Percentiles rank a stretch among this genome's conserved stretches.
phyloP scores from a whole-genome alignment of 2,113 vertebrate species.

The Carollia perspicillata region DNA sequence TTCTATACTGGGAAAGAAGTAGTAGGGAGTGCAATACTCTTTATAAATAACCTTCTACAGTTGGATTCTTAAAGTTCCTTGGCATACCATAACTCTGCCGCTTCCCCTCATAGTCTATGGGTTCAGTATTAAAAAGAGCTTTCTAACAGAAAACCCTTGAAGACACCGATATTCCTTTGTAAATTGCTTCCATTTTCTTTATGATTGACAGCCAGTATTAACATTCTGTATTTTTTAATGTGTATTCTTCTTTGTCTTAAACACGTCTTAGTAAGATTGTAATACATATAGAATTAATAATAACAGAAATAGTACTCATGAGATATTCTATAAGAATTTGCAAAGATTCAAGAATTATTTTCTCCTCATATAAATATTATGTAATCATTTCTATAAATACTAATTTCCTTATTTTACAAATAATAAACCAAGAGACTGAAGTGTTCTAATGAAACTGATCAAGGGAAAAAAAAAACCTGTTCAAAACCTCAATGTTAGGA shows the following conservation, averaged over 20 bases:
- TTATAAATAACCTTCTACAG: background rate
- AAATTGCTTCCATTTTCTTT: background rate
- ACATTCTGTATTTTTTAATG: background rate
- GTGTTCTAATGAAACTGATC: background rate
- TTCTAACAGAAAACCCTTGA: background rate
- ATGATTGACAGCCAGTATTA: background rate
- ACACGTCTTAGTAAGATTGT: background rate
- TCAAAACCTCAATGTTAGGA: fast-evolving
- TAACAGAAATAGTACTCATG: background rate
- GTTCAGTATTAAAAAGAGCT: background rate
- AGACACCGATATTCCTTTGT: background rate
- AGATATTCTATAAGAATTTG: background rate
- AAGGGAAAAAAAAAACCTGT: background rate
- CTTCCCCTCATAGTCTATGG: background rate
- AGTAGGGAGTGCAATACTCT: fast-evolving
- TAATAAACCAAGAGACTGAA: background rate
- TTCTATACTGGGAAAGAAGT: background rate
- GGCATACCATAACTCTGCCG: background rate
- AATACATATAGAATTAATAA: background rate
- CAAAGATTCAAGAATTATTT: background rate
- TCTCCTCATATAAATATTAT: background rate
- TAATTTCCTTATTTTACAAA: background rate
- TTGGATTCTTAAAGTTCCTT: background rate
- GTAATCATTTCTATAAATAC: background rate
- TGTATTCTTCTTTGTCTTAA: background rate